Evolutionary conservation across 2,797 vertebrate genomes (phyloP).

Genomic region (Oceanodroma leucorhoa): DNA sequence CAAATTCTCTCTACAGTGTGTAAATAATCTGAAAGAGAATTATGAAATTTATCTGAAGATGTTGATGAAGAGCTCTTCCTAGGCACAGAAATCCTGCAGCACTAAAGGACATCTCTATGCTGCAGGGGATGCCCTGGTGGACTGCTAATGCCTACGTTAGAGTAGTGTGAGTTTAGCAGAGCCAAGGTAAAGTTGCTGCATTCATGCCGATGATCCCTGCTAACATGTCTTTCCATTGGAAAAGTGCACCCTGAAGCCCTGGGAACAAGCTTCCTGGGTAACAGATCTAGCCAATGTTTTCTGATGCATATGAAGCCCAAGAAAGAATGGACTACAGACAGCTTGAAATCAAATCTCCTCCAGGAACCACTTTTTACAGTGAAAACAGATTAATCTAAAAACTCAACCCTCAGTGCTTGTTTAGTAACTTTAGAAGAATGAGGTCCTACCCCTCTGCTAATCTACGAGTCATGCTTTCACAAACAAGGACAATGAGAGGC

Average conservation of each 20-base stretch:
- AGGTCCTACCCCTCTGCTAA: slow-evolving; percentile 12
- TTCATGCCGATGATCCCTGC: neutral
- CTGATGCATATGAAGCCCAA: neutral
- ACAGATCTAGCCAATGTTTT: neutral
- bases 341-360: slow-evolving; percentile 26
- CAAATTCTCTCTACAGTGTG: neutral
- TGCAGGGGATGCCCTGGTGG: neutral
- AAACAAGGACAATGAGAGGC: slow-evolving; percentile 33
- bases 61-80: neutral
- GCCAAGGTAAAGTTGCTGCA: rapidly evolving
- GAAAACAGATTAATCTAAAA: slow-evolving; percentile 39
- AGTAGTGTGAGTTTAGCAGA: neutral
- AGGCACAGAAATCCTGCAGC: neutral
- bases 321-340: neutral
- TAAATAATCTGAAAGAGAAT: neutral
- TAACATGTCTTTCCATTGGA: neutral
- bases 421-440: neutral
- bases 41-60: neutral
- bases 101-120: neutral
- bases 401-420: neutral
- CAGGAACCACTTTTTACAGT: slow-evolving; percentile 1
- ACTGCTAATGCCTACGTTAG: rapidly evolving
- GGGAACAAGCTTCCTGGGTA: neutral
- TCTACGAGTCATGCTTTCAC: slow-evolving; percentile 4
- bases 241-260: neutral